Evolutionary conservation across 1,140 invertebrate genomes (phyloP).

Genomic region (Agrilus planipennis): DNA sequence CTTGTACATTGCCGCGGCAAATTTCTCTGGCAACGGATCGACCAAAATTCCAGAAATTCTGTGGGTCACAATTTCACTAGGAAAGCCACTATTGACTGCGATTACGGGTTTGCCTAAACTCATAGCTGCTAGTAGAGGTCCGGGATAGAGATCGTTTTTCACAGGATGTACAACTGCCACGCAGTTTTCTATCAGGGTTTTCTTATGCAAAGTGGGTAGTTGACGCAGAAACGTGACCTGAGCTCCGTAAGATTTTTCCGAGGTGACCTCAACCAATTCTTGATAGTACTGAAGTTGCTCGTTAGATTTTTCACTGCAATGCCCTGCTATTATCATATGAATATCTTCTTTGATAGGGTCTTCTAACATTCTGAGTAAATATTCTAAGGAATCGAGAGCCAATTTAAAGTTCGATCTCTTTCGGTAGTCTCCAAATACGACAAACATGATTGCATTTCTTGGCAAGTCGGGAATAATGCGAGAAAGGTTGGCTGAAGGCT

Average conservation of each 20-base stretch:
- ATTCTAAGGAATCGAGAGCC: constrained; percentile 23
- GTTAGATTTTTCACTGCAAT: constrained; percentile 16
- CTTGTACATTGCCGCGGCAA: constrained; percentile 23
- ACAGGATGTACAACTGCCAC: constrained; percentile 21
- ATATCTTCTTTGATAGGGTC: constrained; percentile 15
- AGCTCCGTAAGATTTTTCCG: constrained; percentile 20
- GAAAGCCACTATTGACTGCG: constrained; percentile 23
- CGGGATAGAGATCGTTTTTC: constrained; percentile 22
- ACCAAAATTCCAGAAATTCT: constrained; percentile 23
- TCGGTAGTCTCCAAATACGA: constrained; percentile 22
- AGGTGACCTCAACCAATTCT: constrained; percentile 17
- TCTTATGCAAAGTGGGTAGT: constrained; percentile 22
- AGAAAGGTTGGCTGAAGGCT: constrained; percentile 18
- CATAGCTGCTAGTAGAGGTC: constrained; percentile 22
- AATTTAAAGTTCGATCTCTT: constrained; percentile 26
- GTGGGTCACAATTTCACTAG: constrained; percentile 21
- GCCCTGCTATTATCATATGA: constrained; percentile 26
- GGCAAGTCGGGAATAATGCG: constrained; percentile 26
- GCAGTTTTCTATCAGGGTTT: constrained; percentile 24
- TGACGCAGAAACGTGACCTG: constrained; percentile 26
- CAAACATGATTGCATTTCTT: constrained; percentile 20
- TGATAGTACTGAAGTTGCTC: constrained; percentile 21
- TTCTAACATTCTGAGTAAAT: constrained; percentile 16
- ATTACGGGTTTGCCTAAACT: constrained; percentile 23
- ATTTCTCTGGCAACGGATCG: constrained; percentile 19